Conservation (phyloP, 1,140 invertebrate species). For the Camponotus pennsylvanicus region DNA sequence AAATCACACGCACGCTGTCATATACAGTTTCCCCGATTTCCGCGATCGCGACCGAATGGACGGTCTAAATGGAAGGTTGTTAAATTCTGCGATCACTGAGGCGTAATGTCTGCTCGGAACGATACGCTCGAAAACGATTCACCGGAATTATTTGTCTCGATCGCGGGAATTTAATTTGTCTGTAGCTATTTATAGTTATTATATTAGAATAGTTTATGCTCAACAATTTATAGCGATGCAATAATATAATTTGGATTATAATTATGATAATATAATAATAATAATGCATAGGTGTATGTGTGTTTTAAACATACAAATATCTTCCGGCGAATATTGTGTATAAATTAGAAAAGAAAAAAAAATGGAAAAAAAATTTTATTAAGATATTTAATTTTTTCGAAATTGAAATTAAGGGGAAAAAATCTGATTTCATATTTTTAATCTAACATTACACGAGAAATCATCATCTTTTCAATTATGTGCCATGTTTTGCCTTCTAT, state of each 20-base stretch:
- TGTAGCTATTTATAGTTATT: neutral
- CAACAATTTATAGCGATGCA: neutral
- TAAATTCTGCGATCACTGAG: conserved; percentile 32
- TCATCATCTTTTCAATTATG: neutral
- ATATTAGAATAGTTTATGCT: too few relatives aligned
- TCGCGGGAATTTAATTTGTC: conserved; percentile 10
- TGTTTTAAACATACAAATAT: neutral
- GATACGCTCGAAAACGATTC: conserved; percentile 5
- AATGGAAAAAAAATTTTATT: neutral
- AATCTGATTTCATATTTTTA: too few relatives aligned
- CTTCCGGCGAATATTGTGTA: neutral
- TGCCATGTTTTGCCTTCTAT: too few relatives aligned
- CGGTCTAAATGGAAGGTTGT: neutral
- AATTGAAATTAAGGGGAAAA: too few relatives aligned
- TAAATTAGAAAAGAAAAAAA: neutral
- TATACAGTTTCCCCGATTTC: neutral
- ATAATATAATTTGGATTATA: neutral
- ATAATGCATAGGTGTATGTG: neutral
- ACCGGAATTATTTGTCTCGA: neutral
- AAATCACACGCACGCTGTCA: conserved; percentile 14
- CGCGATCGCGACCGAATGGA: conserved; percentile 9
- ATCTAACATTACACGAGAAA: too few relatives aligned
- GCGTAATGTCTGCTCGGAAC: conserved; percentile 20
- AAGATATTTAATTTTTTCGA: neutral
- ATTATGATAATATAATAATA: neutral